A percentile compares a stretch with the other conserved stretches of the same genome.
phyloP scores from a whole-genome alignment of 2,113 vertebrate species.

The Tragulus kanchil region DNA sequence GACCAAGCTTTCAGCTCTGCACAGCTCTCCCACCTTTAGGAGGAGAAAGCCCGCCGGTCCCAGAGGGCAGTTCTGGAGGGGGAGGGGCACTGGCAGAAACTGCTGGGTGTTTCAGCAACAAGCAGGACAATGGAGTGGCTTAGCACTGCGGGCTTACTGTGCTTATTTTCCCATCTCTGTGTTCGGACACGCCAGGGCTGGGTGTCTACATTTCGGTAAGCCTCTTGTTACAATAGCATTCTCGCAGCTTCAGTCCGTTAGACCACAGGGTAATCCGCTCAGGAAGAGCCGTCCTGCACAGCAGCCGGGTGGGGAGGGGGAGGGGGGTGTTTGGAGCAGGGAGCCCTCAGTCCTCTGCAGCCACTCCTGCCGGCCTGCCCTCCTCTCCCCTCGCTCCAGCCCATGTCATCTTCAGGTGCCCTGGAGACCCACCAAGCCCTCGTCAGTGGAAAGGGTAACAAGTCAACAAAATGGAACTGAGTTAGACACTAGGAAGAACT shows the following conservation, averaged over 20 bases:
- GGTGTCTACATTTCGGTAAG: neutral
- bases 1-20: fast-evolving
- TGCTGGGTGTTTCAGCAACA: slow-evolving; percentile 9
- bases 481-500: neutral
- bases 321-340: neutral
- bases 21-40: fast-evolving
- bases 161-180: neutral
- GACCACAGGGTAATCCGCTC: neutral
- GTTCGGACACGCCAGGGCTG: neutral
- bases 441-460: fast-evolving
- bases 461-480: neutral
- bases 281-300: neutral
- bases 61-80: neutral
- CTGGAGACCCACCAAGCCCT: neutral
- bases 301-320: neutral
- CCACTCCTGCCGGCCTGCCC: neutral
- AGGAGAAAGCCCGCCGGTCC: no score
- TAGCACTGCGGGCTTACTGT: neutral
- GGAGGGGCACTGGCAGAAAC: neutral
- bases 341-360: fast-evolving
- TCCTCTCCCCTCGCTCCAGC: no score
- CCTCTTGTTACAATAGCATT: neutral
- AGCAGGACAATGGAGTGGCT: neutral
- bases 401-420: neutral
- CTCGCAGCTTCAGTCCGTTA: neutral